Evolutionary conservation across 2,797 vertebrate genomes (phyloP).

Genomic region (Periophthalmus magnuspinnatus): DNA sequence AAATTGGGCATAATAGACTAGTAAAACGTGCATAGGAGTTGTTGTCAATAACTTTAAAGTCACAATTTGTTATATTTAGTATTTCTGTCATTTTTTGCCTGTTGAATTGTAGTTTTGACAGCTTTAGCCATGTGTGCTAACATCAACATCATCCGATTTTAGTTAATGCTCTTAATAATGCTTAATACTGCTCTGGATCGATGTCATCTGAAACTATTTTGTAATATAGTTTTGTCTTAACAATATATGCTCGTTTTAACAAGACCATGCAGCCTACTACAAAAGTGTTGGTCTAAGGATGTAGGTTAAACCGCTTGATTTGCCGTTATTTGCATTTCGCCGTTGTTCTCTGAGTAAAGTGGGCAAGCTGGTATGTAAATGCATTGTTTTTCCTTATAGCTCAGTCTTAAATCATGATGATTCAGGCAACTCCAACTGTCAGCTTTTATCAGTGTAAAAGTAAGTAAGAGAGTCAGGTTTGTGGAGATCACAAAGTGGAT

Average conservation of each 20-base stretch:
- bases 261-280: too few species aligned
- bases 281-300: not conserved
- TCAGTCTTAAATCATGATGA: too few species aligned
- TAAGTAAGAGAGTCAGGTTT: too few species aligned
- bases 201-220: not conserved
- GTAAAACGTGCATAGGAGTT: not conserved
- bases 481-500: too few species aligned
- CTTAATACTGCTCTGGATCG: not conserved
- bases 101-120: slow-evolving; percentile 22
- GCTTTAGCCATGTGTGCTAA: slow-evolving; percentile 8
- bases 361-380: not conserved
- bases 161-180: not conserved
- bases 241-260: not conserved
- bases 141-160: not conserved
- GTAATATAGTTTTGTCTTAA: not conserved
- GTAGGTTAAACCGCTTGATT: not conserved
- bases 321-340: not conserved
- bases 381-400: too few species aligned
- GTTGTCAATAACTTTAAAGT: not conserved
- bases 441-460: too few species aligned
- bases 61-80: not conserved
- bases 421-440: too few species aligned
- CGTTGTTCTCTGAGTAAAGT: not conserved
- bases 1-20: not conserved
- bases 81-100: slow-evolving; percentile 8